Percentiles rank a stretch among this genome's conserved stretches.
Evolutionary conservation across 2,113 vertebrate species (phyloP).

Genomic region (Microcebus jonahi): DNA sequence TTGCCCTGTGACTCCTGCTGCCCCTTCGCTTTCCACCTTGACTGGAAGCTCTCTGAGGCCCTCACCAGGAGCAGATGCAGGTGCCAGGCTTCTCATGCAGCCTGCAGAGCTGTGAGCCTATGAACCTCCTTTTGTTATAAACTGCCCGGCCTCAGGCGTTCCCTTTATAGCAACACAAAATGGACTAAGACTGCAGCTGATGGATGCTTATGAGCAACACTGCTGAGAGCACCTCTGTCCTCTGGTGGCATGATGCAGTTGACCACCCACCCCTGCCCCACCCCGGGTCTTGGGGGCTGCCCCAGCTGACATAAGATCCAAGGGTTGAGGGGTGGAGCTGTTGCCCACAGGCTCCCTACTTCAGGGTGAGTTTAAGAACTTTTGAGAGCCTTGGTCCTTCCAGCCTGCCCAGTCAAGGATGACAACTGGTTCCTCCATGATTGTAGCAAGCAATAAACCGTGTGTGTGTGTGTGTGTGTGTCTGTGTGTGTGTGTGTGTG

Average conservation of each 20-base stretch:
- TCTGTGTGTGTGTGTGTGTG: fast-evolving
- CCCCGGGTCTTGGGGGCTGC: fast-evolving
- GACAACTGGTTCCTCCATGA: background rate
- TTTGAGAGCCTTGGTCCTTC: background rate
- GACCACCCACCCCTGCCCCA: fast-evolving
- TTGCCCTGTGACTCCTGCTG: too few species aligned
- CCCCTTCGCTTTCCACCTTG: too few species aligned
- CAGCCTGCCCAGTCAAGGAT: background rate
- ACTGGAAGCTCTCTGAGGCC: too few species aligned
- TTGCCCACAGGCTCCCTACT: background rate
- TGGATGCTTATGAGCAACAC: fast-evolving
- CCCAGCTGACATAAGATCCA: fast-evolving
- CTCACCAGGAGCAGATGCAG: too few species aligned
- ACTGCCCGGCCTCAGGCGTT: too few species aligned
- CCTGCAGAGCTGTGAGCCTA: too few species aligned
- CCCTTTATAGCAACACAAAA: too few species aligned
- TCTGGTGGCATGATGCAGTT: fast-evolving
- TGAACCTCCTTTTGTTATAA: too few species aligned
- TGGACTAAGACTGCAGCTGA: background rate
- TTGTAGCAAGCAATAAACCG: background rate
- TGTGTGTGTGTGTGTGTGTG: fast-evolving
- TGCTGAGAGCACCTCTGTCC: background rate
- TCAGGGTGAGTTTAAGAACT: fast-evolving
- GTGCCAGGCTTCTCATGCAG: too few species aligned
- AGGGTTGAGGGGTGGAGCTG: background rate